phyloP scores from a whole-genome alignment of 2,113 vertebrate genomes.

The Nasalis larvatus region DNA sequence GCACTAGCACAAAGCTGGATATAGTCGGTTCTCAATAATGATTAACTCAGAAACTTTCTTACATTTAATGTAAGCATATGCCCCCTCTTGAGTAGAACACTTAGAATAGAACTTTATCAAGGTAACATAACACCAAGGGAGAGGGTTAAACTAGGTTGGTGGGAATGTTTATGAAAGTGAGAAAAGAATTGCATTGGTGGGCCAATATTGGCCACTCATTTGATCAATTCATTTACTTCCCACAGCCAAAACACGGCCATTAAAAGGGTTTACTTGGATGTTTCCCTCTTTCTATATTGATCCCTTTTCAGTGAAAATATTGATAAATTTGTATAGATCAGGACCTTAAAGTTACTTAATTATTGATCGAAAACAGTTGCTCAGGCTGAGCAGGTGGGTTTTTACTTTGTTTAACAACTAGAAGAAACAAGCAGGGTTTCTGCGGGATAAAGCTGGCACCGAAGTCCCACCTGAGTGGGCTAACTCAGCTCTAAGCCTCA shows the following conservation, averaged over 20 bases:
- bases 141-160: slow-evolving; percentile 67
- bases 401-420: slow-evolving; percentile 85
- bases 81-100: neutral
- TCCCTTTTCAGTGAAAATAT: slow-evolving; percentile 93
- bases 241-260: slow-evolving; percentile 89
- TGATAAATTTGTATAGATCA: slow-evolving; percentile 94
- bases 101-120: slow-evolving; percentile 57
- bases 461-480: slow-evolving; percentile 77
- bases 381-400: slow-evolving; percentile 89
- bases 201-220: slow-evolving; percentile 88
- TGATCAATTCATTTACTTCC: slow-evolving; percentile 93
- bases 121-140: slow-evolving; percentile 37
- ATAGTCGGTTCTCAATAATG: neutral
- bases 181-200: slow-evolving; percentile 79
- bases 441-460: slow-evolving; percentile 81
- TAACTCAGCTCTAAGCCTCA: slow-evolving; percentile 82
- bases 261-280: slow-evolving; percentile 93
- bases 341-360: slow-evolving; percentile 90
- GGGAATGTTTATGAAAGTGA: slow-evolving; percentile 79
- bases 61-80: slow-evolving; percentile 15
- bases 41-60: slow-evolving; percentile 26
- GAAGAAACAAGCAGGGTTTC: slow-evolving; percentile 84
- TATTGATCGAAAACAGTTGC: slow-evolving; percentile 94
- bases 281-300: slow-evolving; percentile 90
- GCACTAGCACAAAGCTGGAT: neutral